These are phyloP conservation scores for Hippocampus barbouri DNA, from an alignment of 2,113 vertebrate species.

Conservation along the genomic window DNA sequence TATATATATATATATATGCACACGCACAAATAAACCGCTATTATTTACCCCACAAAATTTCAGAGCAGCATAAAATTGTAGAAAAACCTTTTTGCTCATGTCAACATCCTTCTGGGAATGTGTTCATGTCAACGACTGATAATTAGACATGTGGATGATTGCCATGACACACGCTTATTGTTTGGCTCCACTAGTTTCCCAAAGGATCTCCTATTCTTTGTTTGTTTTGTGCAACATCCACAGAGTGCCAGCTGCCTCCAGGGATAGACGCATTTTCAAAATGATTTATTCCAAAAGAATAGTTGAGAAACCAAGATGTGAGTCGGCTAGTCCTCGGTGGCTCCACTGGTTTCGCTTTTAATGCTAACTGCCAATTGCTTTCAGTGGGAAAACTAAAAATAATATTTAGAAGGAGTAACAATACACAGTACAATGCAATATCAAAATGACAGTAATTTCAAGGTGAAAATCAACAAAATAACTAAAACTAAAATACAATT, in stretches of 20 bases:
- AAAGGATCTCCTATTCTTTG: not conserved
- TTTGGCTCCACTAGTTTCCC: not conserved
- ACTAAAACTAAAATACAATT: too few species aligned
- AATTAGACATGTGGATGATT: not conserved
- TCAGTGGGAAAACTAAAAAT: not conserved
- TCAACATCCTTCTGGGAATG: not conserved
- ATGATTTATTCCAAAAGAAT: conserved; percentile 1
- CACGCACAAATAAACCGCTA: too few species aligned
- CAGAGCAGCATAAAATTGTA: not conserved
- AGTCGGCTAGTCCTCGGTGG: not conserved
- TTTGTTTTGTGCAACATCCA: not conserved
- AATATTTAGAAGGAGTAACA: not conserved
- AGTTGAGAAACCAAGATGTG: not conserved
- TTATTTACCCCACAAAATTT: not conserved
- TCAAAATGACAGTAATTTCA: not conserved
- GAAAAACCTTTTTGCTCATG: not conserved
- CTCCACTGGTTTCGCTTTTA: not conserved
- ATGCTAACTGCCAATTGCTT: not conserved
- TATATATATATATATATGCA: too few species aligned
- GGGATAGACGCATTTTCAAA: not conserved
- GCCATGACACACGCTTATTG: conserved; percentile 2
- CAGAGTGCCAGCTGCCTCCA: not conserved
- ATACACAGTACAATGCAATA: not conserved
- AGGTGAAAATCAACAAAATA: too few species aligned
- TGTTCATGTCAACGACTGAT: not conserved